A percentile compares a stretch with the other conserved stretches of the same genome.
These are phyloP conservation scores for Xiphorhynchus elegans DNA, from an alignment of 2,113 vertebrate genomes.

Conservation along the genomic window DNA sequence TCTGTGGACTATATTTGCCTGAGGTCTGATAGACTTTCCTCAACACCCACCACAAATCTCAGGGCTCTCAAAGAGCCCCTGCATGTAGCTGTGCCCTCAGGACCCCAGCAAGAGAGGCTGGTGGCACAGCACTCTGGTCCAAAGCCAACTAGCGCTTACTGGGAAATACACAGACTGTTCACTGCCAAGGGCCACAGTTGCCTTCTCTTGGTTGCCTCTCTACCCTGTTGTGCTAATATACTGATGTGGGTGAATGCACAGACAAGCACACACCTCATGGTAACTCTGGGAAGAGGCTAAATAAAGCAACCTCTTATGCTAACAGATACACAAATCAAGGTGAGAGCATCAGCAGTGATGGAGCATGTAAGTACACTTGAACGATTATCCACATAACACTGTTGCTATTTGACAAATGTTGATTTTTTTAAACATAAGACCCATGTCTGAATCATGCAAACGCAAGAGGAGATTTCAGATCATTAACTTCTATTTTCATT, in stretches of 20 bases:
- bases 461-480: background rate
- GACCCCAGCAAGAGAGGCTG: accelerated
- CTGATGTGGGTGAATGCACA: background rate
- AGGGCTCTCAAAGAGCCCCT: background rate
- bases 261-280: background rate
- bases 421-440: background rate
- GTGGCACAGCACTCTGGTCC: accelerated
- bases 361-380: background rate
- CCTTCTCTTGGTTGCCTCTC: background rate
- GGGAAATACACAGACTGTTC: background rate
- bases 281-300: background rate
- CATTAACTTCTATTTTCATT: slow-evolving; percentile 14
- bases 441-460: slow-evolving; percentile 9
- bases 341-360: background rate
- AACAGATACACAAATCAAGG: background rate
- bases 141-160: background rate
- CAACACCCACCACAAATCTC: background rate
- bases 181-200: background rate
- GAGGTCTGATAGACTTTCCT: background rate
- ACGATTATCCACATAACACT: background rate
- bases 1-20: background rate
- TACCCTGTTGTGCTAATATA: background rate
- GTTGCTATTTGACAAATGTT: background rate
- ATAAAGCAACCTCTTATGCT: background rate
- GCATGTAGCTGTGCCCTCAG: background rate